Evolutionary conservation across 2,888 invertebrate genomes (phyloP), one percentile per base, ranked within the genome.

Genomic region (Altica lythri): DNA sequence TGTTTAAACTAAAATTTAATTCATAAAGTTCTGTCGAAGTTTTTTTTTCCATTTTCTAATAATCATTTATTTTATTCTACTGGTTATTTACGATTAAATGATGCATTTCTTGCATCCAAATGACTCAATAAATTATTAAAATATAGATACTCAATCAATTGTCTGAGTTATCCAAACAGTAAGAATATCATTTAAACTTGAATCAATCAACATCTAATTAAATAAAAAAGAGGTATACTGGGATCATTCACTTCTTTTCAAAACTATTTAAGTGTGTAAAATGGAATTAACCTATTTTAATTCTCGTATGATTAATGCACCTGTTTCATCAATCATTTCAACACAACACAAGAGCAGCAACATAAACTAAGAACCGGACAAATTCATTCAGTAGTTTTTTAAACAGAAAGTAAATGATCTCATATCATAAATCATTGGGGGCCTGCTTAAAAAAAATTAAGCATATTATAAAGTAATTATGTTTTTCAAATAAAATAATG

Each of bases 391-490:
- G 45, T 40, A 32, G 32, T 52, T 46, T 53, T 51, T 51, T 19
- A 60, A 63, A 65, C 57, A 53, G 61, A 62, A 61, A 64, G 35
- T 59, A 58, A 60, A 60, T 59, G 59, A 56, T 54, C 64, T 53
- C 56, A 44, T 52, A 47, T 57, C 64, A 67, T 68, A 68, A 68
- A 67, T 68, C 68, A 68, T 64, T 59, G 48, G 38, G 40, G 51
- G 52, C 60, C 54, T 14, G 60, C 46, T 57, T 53, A 52, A 62
- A 63, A 65, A 63, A 64, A 62, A 65, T 49, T 19, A 14, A 67
- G 60, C 66, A 66, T 65, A 68, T 68, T 68, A 68, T 68, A 68
- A 68, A 68, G 67, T 65, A 67, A 68, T 68, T 66, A 68, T 66
- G 63, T 68, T 68, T 68, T 68, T 68, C 63, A 54, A 55, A 67